Evolutionary conservation across 2,888 invertebrate species (phyloP).

Genomic region (Esperia sulphurella): DNA sequence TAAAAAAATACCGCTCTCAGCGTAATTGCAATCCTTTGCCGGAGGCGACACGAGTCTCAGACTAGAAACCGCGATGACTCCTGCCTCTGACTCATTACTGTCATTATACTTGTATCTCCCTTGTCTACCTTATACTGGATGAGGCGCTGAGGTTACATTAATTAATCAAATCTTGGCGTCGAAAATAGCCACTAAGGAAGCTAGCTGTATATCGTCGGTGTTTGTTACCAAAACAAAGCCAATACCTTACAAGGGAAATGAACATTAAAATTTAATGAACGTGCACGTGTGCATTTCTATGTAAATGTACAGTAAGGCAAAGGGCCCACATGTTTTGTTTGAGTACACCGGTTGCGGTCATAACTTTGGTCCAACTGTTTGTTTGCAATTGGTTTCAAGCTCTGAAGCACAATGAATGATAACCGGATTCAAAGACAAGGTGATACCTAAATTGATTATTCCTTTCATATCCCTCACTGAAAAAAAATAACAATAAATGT

Average conservation of each 20-base stretch:
- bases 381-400: not conserved
- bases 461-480: too few relatives aligned
- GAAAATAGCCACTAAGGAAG: conserved; percentile 21
- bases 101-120: not conserved
- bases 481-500: too few relatives aligned
- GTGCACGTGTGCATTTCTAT: conserved; percentile 29
- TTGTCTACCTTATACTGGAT: not conserved
- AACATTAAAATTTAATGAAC: conserved; percentile 25
- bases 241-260: conserved; percentile 33
- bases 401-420: conserved; percentile 3
- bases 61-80: conserved; percentile 33
- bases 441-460: too few relatives aligned
- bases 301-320: not conserved
- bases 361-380: not conserved
- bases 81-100: conserved; percentile 31
- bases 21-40: conserved; percentile 43
- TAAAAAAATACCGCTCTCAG: conserved; percentile 26
- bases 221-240: conserved; percentile 36
- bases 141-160: not conserved
- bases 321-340: not conserved
- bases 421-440: too few relatives aligned
- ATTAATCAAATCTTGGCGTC: conserved; percentile 1
- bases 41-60: conserved; percentile 31
- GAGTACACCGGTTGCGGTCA: not conserved
- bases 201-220: conserved; percentile 13